Evolutionary conservation across 2,113 vertebrate species (phyloP).

Genomic region (Ceyx melanurus): DNA sequence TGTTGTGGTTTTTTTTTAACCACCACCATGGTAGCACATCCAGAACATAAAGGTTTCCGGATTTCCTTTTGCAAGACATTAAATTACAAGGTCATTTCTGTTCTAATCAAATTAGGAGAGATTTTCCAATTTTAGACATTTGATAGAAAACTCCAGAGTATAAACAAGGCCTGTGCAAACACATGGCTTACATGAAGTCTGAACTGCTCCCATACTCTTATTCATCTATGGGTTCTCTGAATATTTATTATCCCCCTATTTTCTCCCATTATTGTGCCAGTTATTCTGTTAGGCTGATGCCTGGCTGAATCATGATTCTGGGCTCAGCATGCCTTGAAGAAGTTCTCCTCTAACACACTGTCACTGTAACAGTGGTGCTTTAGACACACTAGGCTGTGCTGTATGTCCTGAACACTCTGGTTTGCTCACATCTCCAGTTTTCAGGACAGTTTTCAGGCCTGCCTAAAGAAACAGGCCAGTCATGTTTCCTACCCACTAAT

Average conservation of each 20-base stretch:
- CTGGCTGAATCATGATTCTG: rapidly evolving
- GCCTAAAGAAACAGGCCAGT: not conserved
- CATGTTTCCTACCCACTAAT: not conserved
- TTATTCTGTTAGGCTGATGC: not conserved
- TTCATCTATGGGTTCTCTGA: not conserved
- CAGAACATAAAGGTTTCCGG: not conserved
- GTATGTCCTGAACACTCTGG: not conserved
- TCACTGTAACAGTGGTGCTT: not conserved
- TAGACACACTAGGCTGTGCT: not conserved
- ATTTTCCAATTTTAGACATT: not conserved
- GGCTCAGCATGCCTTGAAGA: not conserved
- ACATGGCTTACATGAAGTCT: not conserved
- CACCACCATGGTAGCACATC: not conserved
- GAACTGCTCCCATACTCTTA: not conserved
- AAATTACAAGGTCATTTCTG: not conserved
- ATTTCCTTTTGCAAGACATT: not conserved
- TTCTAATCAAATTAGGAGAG: not conserved
- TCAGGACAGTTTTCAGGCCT: not conserved
- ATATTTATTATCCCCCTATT: not conserved
- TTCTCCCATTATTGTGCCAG: not conserved
- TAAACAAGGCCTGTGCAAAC: not conserved
- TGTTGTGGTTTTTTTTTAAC: not conserved
- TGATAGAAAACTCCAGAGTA: not conserved
- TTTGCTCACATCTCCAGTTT: not conserved
- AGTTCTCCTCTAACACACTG: not conserved